These are phyloP conservation scores for Sciurus vulgaris DNA, from an alignment of 2,797 vertebrate genomes.

Conservation along the genomic window DNA sequence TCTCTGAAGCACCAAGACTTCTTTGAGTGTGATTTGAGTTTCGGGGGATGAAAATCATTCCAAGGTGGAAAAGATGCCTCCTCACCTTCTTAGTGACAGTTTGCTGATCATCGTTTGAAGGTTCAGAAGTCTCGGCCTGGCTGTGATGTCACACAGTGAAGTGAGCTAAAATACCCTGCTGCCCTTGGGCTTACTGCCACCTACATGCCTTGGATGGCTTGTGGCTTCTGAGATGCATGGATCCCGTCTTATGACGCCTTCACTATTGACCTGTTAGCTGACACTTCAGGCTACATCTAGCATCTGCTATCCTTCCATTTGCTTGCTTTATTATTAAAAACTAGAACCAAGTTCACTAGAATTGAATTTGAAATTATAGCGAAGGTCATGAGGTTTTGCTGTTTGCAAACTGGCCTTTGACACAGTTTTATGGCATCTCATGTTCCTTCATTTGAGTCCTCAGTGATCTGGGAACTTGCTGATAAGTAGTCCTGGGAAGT, in stretches of 20 bases:
- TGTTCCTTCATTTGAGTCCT: constrained; percentile 1
- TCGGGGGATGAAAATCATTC: background rate
- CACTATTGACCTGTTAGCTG: background rate
- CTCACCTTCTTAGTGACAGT: background rate
- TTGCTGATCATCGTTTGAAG: rapidly evolving
- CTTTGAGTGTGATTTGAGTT: background rate
- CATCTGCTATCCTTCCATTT: background rate
- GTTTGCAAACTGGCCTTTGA: background rate
- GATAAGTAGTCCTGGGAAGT: background rate
- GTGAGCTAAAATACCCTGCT: background rate
- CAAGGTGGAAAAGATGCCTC: background rate
- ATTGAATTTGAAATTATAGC: constrained; percentile 30
- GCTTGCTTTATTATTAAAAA: constrained; percentile 3
- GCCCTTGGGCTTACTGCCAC: background rate
- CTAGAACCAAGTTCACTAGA: constrained; percentile 2
- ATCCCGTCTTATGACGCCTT: background rate
- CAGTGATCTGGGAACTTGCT: background rate
- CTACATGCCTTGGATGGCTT: background rate
- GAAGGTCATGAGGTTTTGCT: background rate
- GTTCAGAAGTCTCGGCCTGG: background rate
- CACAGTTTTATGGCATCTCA: background rate
- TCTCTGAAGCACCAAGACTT: constrained; percentile 56
- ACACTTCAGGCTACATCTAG: background rate
- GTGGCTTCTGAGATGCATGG: background rate
- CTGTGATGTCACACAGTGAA: background rate